Evolutionary conservation across 2,797 vertebrate genomes (phyloP).

Genomic region (Micromesistius poutassou): DNA sequence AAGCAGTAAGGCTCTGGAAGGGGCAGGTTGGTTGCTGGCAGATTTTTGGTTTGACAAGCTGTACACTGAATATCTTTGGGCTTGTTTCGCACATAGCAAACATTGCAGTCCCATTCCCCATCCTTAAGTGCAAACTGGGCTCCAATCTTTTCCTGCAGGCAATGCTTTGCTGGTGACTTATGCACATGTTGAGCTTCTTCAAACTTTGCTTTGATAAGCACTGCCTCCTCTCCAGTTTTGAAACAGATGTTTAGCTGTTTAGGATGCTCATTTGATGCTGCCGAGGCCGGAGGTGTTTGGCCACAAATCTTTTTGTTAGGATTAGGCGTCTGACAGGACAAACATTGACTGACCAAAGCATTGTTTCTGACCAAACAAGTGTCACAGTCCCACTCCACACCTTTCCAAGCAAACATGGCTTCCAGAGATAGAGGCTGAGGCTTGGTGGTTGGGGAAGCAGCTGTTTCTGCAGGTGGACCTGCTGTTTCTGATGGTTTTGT

Average conservation of each 20-base stretch:
- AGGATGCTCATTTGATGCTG: too few relatives aligned
- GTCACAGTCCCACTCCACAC: constrained; percentile 86
- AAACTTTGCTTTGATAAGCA: constrained; percentile 89
- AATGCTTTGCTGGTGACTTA: constrained; percentile 52
- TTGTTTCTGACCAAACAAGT: constrained; percentile 81
- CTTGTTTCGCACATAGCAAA: constrained; percentile 80
- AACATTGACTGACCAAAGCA: constrained; percentile 69
- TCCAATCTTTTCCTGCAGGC: constrained; percentile 62
- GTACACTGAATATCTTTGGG: constrained; percentile 69
- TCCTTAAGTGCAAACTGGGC: constrained; percentile 79
- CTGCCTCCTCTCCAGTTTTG: constrained; percentile 92
- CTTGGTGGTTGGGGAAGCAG: too few relatives aligned
- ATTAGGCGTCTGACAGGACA: constrained; percentile 78
- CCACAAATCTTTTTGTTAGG: constrained; percentile 76
- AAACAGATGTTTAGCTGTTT: constrained; percentile 96
- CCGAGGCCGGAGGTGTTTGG: too few relatives aligned
- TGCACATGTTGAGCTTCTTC: constrained; percentile 83
- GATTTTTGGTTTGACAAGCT: constrained; percentile 74
- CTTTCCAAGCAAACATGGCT: constrained; percentile 75
- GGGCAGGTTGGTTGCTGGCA: constrained; percentile 84
- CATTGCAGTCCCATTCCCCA: constrained; percentile 82
- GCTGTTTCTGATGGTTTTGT: too few relatives aligned
- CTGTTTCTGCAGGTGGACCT: too few relatives aligned
- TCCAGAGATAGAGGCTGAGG: constrained; percentile 64
- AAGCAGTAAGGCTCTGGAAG: constrained; percentile 97